Evolutionary conservation across 2,888 invertebrate species (phyloP), one percentile per base, ranked within the genome.

Genomic region (Drosophila lutescens): DNA sequence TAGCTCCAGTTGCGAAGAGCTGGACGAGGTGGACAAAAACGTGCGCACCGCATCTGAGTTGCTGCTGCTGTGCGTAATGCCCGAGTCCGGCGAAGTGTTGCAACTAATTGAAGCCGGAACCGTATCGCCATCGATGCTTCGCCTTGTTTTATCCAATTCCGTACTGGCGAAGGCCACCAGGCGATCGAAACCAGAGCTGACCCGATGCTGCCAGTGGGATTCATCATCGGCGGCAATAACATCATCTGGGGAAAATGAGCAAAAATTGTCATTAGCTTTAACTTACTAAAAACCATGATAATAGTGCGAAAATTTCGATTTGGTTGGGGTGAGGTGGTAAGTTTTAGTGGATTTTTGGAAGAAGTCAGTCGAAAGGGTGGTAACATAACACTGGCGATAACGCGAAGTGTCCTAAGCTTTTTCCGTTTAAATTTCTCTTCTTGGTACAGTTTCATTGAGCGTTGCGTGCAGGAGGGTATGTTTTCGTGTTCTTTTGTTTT

Each of bases 131-230:
- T 97, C 97, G 0, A 95, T 95, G 43, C 97, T 97, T 70, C 97
- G 94, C 70, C 97, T 94, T 66, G 97, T 94, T 89, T 97, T 95
- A 92, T 97, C 97, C 91, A 98, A 93, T 89, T 98, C 98, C 15
- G 97, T 97, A 43, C 98, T 97, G 53, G 98, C 98, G 91, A 98
- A 97, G 68, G 97, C 98, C 79, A 98, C 97, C 86, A 98, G 94
- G 79, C 97, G 96, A 93, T 98, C 98, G 93, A 98, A 98, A 58
- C 97, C 97, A 80, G 96, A 97, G 91, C 96, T 97, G 86, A 98
- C 97, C 80, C 97, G 96, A 92, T 97, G 97, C 92, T 98, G 97
- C 98, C 98, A 98, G 92, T 97, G 96, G 84, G 96, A 95, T 92
- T 96, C 96, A 91, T 96, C 96, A 80, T 95, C 96, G 86, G 95